Conservation (phyloP, 1,140 invertebrate genomes). For the Drosophila pseudoananassae region DNA sequence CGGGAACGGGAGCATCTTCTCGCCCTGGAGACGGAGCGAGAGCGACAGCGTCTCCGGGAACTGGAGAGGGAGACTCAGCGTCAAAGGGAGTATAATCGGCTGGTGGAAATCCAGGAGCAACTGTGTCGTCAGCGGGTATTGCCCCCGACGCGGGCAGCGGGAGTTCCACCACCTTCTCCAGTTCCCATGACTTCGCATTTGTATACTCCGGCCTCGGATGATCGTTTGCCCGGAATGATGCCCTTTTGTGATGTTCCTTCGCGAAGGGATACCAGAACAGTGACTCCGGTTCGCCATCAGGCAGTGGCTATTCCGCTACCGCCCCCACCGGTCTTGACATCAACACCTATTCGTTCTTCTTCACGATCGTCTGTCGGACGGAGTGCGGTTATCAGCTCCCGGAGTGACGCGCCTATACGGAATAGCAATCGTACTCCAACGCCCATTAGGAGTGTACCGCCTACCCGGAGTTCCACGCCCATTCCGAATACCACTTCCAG, state of each 20-base stretch:
- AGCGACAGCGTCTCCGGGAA: constrained; percentile 23
- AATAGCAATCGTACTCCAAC: background rate
- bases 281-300: background rate
- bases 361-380: background rate
- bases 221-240: constrained; percentile 66
- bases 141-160: constrained; percentile 15
- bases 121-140: background rate
- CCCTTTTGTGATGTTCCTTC: constrained; percentile 26
- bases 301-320: background rate
- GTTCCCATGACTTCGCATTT: constrained; percentile 50
- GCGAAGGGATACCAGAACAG: background rate
- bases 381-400: background rate
- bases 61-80: constrained; percentile 32
- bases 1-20: constrained; percentile 35
- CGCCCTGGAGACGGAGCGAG: constrained; percentile 36
- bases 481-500: background rate
- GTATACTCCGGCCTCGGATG: constrained; percentile 20
- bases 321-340: background rate
- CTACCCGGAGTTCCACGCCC: background rate
- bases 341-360: background rate
- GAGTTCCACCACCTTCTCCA: background rate
- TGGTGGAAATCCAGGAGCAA: constrained; percentile 22
- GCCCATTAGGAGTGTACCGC: too few species aligned
- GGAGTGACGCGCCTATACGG: background rate
- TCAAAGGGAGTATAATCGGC: constrained; percentile 8